Conservation (phyloP, 92 coral and sea anemone genomes). For the Anthopleura xanthogrammica region DNA sequence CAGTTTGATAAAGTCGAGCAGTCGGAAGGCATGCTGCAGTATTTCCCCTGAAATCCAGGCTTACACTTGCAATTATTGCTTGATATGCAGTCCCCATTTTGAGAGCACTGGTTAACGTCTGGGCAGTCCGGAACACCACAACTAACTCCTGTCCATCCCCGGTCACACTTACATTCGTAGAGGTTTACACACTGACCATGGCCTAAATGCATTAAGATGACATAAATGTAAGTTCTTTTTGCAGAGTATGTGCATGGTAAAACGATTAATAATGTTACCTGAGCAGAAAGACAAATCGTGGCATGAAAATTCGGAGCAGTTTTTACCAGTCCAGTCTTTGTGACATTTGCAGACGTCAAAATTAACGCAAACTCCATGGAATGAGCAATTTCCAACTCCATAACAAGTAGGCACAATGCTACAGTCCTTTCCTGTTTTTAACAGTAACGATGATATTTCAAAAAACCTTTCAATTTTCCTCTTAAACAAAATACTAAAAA, state of each 20-base stretch:
- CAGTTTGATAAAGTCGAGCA: constrained; percentile 48
- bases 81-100: neutral
- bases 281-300: constrained; percentile 49
- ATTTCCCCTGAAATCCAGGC: constrained; percentile 19
- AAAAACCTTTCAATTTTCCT: no score
- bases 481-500: no score
- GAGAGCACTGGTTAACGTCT: constrained; percentile 35
- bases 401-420: constrained; percentile 46
- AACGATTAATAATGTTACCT: constrained; percentile 19
- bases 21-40: constrained; percentile 40
- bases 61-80: no score
- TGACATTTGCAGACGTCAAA: constrained; percentile 40
- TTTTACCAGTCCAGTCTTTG: no score
- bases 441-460: neutral
- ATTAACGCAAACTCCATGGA: neutral
- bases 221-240: no score
- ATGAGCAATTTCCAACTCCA: constrained; percentile 56
- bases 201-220: neutral
- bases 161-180: constrained; percentile 21
- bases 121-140: constrained; percentile 47
- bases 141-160: constrained; percentile 45
- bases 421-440: constrained; percentile 28
- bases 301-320: constrained; percentile 40
- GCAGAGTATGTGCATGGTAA: no score
- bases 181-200: constrained; percentile 22